Percentiles rank a stretch among this genome's conserved stretches.
Evolutionary conservation across 1,140 invertebrate genomes (phyloP).

Genomic region (Spodoptera frugiperda): DNA sequence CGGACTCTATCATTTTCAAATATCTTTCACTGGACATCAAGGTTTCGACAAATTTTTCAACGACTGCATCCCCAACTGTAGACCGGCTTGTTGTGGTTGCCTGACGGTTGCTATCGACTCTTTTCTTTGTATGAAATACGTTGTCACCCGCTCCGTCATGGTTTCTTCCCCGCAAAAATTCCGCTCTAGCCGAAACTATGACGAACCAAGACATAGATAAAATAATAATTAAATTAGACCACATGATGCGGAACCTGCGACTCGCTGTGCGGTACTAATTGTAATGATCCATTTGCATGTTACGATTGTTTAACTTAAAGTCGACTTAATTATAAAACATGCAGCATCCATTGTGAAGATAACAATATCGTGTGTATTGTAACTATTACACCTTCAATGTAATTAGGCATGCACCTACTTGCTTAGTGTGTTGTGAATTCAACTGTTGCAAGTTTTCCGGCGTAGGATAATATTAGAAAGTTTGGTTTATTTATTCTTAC

Average conservation of each 20-base stretch:
- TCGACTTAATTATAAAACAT: conserved; percentile 52
- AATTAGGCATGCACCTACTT: neutral
- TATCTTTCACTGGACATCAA: conserved; percentile 75
- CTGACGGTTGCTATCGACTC: neutral
- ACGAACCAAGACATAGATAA: conserved; percentile 8
- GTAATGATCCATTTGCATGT: conserved; percentile 37
- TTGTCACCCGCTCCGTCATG: conserved; percentile 6
- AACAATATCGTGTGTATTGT: conserved; percentile 51
- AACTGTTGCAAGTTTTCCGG: no score
- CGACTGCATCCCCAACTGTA: conserved; percentile 62
- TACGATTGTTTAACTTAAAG: conserved; percentile 46
- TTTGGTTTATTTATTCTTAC: no score
- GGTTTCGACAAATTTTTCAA: conserved; percentile 76
- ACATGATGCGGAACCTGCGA: conserved; percentile 38
- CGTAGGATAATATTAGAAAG: no score
- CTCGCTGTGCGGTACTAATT: neutral
- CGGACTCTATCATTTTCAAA: conserved; percentile 71
- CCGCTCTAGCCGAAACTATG: conserved; percentile 22
- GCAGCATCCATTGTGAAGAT: conserved; percentile 48
- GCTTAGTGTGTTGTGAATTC: neutral
- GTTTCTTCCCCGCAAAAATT: neutral
- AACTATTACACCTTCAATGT: conserved; percentile 29
- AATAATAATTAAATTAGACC: conserved; percentile 14
- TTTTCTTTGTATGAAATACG: conserved; percentile 12
- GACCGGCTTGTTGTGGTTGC: conserved; percentile 54